A percentile compares a stretch with the other conserved stretches of the same genome.
phyloP scores from a whole-genome alignment of 2,797 vertebrate species.

The Cichlasoma orientale region DNA sequence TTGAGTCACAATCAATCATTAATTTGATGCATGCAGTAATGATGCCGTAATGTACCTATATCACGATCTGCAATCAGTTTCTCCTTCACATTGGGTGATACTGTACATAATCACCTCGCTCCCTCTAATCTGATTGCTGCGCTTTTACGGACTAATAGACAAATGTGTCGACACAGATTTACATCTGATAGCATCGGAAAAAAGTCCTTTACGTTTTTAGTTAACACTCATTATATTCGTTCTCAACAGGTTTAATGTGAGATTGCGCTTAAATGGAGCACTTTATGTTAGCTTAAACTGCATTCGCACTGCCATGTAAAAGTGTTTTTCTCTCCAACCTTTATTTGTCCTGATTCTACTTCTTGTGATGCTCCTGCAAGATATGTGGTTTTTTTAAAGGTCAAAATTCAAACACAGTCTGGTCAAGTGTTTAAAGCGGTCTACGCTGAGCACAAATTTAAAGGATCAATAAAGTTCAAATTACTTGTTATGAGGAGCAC shows the following conservation, averaged over 20 bases:
- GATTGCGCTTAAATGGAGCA: background rate
- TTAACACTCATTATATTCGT: slow-evolving; percentile 15
- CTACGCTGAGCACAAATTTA: background rate
- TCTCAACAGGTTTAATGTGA: slow-evolving; percentile 23
- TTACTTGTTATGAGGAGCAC: background rate
- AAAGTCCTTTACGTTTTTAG: slow-evolving; percentile 4
- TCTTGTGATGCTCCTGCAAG: background rate
- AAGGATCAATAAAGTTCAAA: background rate
- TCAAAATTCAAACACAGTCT: background rate
- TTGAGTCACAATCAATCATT: slow-evolving; percentile 30
- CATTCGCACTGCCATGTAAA: background rate
- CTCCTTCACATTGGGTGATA: slow-evolving; percentile 28
- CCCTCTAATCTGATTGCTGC: slow-evolving; percentile 48
- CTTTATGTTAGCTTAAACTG: background rate
- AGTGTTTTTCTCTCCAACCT: background rate
- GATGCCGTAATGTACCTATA: slow-evolving; percentile 14
- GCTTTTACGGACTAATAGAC: slow-evolving; percentile 41
- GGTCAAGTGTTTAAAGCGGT: background rate
- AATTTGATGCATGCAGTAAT: slow-evolving; percentile 33
- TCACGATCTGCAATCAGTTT: background rate
- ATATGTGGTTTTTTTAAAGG: background rate
- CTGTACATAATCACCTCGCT: slow-evolving; percentile 36
- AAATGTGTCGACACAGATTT: slow-evolving; percentile 48
- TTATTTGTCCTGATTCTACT: background rate
- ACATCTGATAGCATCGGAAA: slow-evolving; percentile 46